Base-by-base conservation (phyloP, 2,113 vertebrate species). In the Chelonoidis abingdonii region DNA sequence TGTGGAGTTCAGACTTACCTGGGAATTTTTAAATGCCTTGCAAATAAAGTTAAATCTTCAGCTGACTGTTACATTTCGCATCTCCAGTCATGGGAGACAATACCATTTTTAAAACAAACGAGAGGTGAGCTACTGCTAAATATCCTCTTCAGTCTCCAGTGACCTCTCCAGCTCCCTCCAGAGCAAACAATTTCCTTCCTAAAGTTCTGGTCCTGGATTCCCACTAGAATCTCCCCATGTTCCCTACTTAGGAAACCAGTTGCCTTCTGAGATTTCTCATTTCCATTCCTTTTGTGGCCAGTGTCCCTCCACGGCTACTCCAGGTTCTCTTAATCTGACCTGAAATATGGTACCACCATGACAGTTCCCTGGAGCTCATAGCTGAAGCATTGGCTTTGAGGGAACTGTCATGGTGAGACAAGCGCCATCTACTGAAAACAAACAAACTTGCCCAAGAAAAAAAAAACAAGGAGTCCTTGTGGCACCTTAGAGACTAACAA, bases 101-200 rank as follows among this genome's bases (percentile, higher is more conserved):
- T 91, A 83, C 75, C 83, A 47, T 75, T 92, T 95, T 82, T 90
- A 82, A 93, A 91, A 84, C 87, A 91, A 91, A 94, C 7, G 21
- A 93, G 81, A 95, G 92, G 94, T 69, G 84, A 96, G 83, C 93
- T 16, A 80, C 91, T 93, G 62, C 90, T 88, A 95, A 83, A 79
- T 89, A 93, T 94, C 93, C 92, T 95, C 78, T 87, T 65, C 85
- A 49, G 90, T 95, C 78, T 87, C 75, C 85, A 49, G 90, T 81
- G 83, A 27, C 75, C 81, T 94, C 92, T 87, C 80, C 84, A 91
- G 83, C 92, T 96, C 86, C 79, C 89, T 90, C 92, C 5, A 4
- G 4, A 13, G 84, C 80, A 89, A 96, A 54, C 81, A 86, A 75
- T 94, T 97, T 81, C 14, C 38, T 89, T 94, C 94, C 59, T 96